These are phyloP conservation scores for Trididemnum clinides DNA, from an alignment of 23 tunicate genomes.

Conservation along the genomic window DNA sequence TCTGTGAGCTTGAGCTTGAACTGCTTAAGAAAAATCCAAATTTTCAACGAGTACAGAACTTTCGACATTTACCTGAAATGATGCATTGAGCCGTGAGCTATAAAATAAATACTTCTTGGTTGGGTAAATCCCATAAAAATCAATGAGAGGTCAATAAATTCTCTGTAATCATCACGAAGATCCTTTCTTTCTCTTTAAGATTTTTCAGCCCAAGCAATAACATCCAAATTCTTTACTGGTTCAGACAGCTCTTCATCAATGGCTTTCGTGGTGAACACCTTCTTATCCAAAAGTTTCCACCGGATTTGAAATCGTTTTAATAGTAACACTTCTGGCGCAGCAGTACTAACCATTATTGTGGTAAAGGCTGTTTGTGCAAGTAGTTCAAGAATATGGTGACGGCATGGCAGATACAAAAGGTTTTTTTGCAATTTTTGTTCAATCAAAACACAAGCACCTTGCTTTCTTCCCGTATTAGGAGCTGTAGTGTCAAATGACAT, in stretches of 20 bases:
- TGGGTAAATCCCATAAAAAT: constrained; percentile 17
- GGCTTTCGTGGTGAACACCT: not conserved
- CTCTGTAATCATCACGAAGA: constrained; percentile 16
- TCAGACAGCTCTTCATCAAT: too few relatives aligned
- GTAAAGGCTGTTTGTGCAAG: constrained; percentile 1
- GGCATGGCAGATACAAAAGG: constrained; percentile 4
- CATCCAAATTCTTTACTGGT: too few relatives aligned
- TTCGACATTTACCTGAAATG: constrained; percentile 20
- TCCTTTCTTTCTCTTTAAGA: not conserved
- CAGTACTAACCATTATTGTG: too few relatives aligned
- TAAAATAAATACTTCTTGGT: not conserved
- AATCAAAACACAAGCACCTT: constrained; percentile 12
- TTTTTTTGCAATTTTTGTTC: constrained; percentile 5
- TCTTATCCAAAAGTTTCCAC: not conserved
- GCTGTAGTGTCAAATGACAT: constrained; percentile 24
- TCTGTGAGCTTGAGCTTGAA: constrained; percentile 16
- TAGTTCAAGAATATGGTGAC: constrained; percentile 15
- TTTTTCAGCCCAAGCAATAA: constrained; percentile 27
- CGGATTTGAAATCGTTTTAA: too few relatives aligned
- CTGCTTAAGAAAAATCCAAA: constrained; percentile 24
- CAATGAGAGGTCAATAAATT: constrained; percentile 16
- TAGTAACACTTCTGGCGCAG: too few relatives aligned
- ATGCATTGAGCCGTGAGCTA: constrained; percentile 20
- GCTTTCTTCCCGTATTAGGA: not conserved
- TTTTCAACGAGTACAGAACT: not conserved